A percentile compares a stretch with the other conserved stretches of the same genome.
Conservation (phyloP, 2,797 vertebrate species). For the Callimico goeldii region DNA sequence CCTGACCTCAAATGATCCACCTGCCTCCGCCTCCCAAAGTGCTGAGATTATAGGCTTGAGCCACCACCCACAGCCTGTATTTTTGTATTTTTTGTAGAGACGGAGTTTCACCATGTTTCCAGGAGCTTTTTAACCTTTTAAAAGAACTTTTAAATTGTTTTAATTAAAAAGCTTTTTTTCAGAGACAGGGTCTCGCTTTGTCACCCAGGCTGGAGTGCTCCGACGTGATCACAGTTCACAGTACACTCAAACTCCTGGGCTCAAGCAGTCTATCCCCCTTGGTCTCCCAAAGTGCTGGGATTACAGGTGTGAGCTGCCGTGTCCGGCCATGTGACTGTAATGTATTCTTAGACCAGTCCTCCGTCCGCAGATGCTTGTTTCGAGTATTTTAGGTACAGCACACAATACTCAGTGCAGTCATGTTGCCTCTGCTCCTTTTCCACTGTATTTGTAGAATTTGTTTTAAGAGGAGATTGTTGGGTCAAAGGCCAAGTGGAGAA, state of each 20-base stretch:
- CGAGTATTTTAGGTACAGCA: rapidly evolving
- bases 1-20: too few species aligned
- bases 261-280: background rate
- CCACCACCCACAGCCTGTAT: too few species aligned
- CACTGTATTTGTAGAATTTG: background rate
- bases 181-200: background rate
- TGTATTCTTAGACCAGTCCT: background rate
- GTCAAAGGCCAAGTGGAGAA: background rate
- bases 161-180: background rate
- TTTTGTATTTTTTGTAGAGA: background rate
- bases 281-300: background rate
- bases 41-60: too few species aligned
- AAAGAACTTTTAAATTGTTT: background rate
- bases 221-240: background rate
- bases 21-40: too few species aligned
- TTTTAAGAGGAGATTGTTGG: background rate
- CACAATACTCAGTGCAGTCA: rapidly evolving
- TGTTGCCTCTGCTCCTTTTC: rapidly evolving
- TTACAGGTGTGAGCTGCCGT: background rate
- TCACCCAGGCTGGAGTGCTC: too few species aligned
- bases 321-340: background rate
- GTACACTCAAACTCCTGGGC: background rate
- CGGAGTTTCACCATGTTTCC: background rate
- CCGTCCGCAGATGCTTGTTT: background rate
- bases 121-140: background rate